Evolutionary conservation across 2,888 invertebrate species (phyloP), one percentile per base, ranked within the genome.

Genomic region (Harpalus rubripes): DNA sequence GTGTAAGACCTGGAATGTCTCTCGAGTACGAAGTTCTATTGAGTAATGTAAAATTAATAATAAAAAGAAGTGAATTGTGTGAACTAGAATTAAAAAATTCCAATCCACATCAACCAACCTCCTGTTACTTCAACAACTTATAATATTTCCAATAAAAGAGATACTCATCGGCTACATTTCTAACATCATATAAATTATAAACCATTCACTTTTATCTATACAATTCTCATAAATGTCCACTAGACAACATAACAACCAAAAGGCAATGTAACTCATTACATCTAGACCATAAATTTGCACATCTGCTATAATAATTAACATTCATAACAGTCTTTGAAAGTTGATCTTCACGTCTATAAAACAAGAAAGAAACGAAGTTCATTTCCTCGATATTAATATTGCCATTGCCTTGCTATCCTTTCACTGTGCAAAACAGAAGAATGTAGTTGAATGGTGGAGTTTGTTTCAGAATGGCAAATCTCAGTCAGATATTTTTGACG

Each of bases 361-460:
- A 68, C 41, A 68, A n/a, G n/a, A 39, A 32, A 68, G 63, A 12
- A 22, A 22, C 10, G 8, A 1, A 68, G 39, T 39, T 10, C 72
- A 41, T 74, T 15, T 74, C 72, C 72, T 74, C 72, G 72, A 44
- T 5, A 81, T 81, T 81, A 81, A 65, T 65, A 81, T 81, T 26
- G 44, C 26, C 32, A 81, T 81, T 44, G 44, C 26, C 56, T 52
- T 52, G 26, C 26, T 26, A 52, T 56, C 81, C 81, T 81, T 81
- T 81, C 81, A 22, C 81, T 81, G 8, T 65, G 65, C 41, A 65
- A 63, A 61, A 32, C 44, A 52, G 44, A 52, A 52, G 44, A 52
- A 52, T 52, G 44, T 12, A 12, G 2, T 52, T 12, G 44, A 4
- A 10, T 44, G n/a, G 44, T 44, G 44, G 44, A 1, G 44, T 44